Evolutionary conservation across 1,140 invertebrate species (phyloP).

Genomic region (Conus betulinus): DNA sequence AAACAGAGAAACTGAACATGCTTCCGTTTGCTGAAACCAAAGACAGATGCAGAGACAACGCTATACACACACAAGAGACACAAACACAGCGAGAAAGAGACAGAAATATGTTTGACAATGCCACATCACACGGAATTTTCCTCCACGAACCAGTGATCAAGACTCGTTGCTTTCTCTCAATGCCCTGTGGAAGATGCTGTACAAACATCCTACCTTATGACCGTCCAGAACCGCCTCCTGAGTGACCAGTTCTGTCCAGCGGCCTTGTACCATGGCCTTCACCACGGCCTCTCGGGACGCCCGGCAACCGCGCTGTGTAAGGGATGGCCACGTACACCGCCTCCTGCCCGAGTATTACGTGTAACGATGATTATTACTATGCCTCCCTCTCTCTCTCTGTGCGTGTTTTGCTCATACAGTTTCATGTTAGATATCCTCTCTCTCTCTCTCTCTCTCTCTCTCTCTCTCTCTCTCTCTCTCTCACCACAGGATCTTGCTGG

Average conservation of each 20-base stretch:
- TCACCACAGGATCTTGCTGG: not conserved
- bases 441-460: not conserved
- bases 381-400: not conserved
- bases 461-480: not conserved
- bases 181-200: too few species aligned
- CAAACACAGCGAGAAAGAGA: too few species aligned
- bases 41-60: too few species aligned
- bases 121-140: too few species aligned
- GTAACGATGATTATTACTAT: not conserved
- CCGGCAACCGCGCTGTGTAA: constrained; percentile 48
- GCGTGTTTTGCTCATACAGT: not conserved
- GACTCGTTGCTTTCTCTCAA: too few species aligned
- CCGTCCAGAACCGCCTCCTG: constrained; percentile 64
- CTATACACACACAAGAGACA: too few species aligned
- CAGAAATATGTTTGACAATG: too few species aligned
- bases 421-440: not conserved
- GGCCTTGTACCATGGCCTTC: constrained; percentile 63
- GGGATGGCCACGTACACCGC: constrained; percentile 56
- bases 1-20: too few species aligned
- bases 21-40: too few species aligned
- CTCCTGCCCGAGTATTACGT: constrained; percentile 36
- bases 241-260: constrained; percentile 64
- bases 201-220: constrained; percentile 64
- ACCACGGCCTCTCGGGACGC: constrained; percentile 65
- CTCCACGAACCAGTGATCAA: too few species aligned